phyloP scores from a whole-genome alignment of 2,888 invertebrate species.

The Campoletis raptor region DNA sequence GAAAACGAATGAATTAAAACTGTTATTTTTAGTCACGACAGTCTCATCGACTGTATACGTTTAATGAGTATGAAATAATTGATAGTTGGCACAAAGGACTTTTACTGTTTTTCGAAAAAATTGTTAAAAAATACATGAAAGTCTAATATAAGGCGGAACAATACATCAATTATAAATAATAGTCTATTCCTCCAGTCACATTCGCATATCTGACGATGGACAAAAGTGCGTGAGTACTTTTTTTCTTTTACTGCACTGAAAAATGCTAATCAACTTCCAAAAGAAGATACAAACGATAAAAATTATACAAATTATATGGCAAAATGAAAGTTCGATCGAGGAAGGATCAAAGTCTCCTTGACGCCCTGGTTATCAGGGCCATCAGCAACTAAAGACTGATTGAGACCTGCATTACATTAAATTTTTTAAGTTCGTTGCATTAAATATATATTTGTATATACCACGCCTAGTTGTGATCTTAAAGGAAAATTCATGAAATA shows the following conservation, averaged over 20 bases:
- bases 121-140: neutral
- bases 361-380: conserved; percentile 75
- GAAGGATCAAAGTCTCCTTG: conserved; percentile 77
- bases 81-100: conserved; percentile 34
- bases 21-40: neutral
- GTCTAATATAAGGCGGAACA: neutral
- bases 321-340: conserved; percentile 64
- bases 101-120: neutral
- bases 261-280: conserved; percentile 37
- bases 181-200: conserved; percentile 34
- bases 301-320: neutral
- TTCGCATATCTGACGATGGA: conserved; percentile 29
- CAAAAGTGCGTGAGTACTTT: conserved; percentile 8
- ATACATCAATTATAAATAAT: neutral
- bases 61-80: neutral
- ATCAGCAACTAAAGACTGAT: conserved; percentile 84
- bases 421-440: conserved; percentile 81
- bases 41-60: neutral
- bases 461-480: conserved; percentile 80
- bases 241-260: conserved; percentile 18
- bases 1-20: neutral
- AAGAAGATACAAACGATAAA: conserved; percentile 20
- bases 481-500: conserved; percentile 81
- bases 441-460: conserved; percentile 81
- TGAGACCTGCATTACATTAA: conserved; percentile 84